Percentiles rank a stretch among this genome's conserved stretches.
These are phyloP conservation scores for Furnarius figulus DNA, from an alignment of 2,113 vertebrate species.

Conservation along the genomic window DNA sequence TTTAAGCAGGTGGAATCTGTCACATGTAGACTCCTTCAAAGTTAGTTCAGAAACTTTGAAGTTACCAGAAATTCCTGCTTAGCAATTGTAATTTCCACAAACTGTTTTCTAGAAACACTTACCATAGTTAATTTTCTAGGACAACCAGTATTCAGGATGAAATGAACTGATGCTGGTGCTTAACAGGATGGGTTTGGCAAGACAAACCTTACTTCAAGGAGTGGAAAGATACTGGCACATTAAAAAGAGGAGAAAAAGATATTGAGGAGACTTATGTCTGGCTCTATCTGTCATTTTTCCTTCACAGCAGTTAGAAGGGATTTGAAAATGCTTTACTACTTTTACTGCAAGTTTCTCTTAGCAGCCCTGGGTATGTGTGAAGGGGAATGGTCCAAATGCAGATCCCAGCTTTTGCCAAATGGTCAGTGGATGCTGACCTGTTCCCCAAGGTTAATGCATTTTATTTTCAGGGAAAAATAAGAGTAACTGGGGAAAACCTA, in stretches of 20 bases:
- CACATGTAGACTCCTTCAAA: neutral
- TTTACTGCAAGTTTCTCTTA: neutral
- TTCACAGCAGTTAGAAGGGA: neutral
- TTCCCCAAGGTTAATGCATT: neutral
- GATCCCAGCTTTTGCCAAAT: no score
- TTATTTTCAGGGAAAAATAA: neutral
- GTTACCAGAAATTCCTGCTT: neutral
- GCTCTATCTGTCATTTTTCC: neutral
- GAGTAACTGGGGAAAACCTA: neutral
- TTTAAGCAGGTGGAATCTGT: neutral
- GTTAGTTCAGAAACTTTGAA: neutral
- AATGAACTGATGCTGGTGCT: neutral
- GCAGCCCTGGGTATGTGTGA: neutral
- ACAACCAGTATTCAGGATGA: neutral
- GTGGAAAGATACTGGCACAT: neutral
- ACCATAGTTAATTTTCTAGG: neutral
- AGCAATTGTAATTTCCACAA: neutral
- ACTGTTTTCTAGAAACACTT: neutral
- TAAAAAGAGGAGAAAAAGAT: neutral
- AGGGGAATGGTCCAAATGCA: neutral
- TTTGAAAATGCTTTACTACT: neutral
- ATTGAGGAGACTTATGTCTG: neutral
- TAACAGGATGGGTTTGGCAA: neutral
- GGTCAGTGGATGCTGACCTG: neutral
- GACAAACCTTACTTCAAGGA: neutral